Conservation (phyloP, 2,888 invertebrate species). For the Glyphotaelius pellucidus region DNA sequence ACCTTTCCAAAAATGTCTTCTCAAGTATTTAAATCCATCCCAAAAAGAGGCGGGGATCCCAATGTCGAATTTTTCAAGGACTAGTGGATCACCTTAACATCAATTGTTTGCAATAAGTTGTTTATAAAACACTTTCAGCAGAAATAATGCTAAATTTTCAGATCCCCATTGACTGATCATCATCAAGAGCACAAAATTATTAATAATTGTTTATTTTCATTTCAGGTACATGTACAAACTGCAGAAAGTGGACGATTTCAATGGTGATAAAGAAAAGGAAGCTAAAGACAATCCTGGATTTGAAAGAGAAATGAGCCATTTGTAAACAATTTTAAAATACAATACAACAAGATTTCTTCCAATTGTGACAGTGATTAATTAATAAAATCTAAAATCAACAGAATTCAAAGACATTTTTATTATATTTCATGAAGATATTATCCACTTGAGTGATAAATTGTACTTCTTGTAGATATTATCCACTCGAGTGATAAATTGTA, state of each 20-base stretch:
- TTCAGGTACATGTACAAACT: constrained; percentile 73
- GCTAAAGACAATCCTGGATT: constrained; percentile 72
- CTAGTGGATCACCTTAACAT: no score
- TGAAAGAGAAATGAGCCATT: constrained; percentile 70
- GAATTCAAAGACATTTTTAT: background rate
- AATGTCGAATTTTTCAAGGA: no score
- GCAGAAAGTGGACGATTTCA: constrained; percentile 70
- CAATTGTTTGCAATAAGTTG: no score
- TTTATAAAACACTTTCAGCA: no score
- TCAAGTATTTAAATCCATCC: no score
- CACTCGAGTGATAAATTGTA: no score
- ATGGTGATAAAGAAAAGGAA: constrained; percentile 69
- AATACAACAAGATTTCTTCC: background rate
- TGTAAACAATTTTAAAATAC: constrained; percentile 6
- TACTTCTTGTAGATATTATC: no score
- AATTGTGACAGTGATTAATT: background rate
- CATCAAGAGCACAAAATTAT: background rate
- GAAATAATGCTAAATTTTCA: no score
- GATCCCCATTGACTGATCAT: no score
- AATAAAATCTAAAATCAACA: background rate
- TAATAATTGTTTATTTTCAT: background rate
- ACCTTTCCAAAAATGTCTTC: no score
- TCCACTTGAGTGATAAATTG: no score
- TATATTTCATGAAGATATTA: background rate
- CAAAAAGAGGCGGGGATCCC: no score